Evolutionary conservation across 2,888 invertebrate genomes (phyloP).

Genomic region (Alloplasta piceator): DNA sequence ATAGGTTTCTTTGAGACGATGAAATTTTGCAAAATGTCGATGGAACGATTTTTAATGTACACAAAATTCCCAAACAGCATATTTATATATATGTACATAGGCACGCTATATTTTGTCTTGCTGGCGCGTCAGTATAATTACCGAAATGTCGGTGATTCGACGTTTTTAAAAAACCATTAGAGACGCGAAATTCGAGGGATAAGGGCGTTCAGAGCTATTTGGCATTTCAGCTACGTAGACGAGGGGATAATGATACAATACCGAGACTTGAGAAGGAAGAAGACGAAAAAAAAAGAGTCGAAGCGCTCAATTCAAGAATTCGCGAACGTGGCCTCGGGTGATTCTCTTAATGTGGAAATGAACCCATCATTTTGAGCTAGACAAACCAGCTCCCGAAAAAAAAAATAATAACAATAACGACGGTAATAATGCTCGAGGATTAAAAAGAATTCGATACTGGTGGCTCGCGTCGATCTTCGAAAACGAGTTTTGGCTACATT

Average conservation of each 20-base stretch:
- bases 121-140: conserved; percentile 26
- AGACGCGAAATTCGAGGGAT: conserved; percentile 19
- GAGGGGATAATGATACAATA: conserved; percentile 24
- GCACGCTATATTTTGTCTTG: background rate
- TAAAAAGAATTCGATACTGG: background rate
- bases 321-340: conserved; percentile 26
- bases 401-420: conserved; percentile 8
- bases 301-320: conserved; percentile 26
- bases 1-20: too few relatives aligned
- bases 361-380: conserved; percentile 56
- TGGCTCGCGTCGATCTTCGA: conserved; percentile 31
- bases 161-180: conserved; percentile 58
- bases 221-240: background rate
- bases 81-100: conserved; percentile 1
- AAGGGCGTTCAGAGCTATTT: background rate
- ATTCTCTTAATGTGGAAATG: conserved; percentile 50
- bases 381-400: conserved; percentile 29
- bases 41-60: conserved; percentile 3
- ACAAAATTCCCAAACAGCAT: background rate
- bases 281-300: conserved; percentile 2
- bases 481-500: background rate
- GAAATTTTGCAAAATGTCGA: background rate
- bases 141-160: conserved; percentile 39
- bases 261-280: background rate
- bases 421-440: conserved; percentile 4